Evolutionary conservation across 1,140 invertebrate genomes (phyloP), one percentile per base, ranked within the genome.

Genomic region (Phocides pigmalion): DNA sequence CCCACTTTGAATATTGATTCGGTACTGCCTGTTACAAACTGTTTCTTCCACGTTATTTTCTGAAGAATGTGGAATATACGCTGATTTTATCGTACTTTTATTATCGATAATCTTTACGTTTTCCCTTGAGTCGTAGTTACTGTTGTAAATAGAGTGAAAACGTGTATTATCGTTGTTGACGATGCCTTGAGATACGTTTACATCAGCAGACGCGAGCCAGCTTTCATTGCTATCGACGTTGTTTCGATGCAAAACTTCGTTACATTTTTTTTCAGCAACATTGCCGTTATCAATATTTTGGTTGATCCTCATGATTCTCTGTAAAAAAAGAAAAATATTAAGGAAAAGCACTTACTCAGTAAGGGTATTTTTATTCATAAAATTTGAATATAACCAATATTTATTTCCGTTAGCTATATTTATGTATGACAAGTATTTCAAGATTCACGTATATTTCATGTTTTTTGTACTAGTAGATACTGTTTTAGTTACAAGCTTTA

Each of bases 231-330:
- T 59, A 16, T 62, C 62, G 25, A 62, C 32, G 14, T 51, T 46
- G 28, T 16, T 19, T 2, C 28, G 51, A 20, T 47, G 35, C 4
- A 61, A 35, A 19, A 37, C 44, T 32, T 62, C 58, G 39, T 49
- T 61, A 12, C 28, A 12, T 20, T 49, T 49, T 20, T 14, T 37
- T 16, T 28, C 16, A 17, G 56, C 16, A 32, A 85, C 49, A 66
- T 89, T 89, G 51, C 87, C 87, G 58, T 89, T 89, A 50, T 84
- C 79, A 71, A 17, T 66, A 28, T 37, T 63, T 61, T 75, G 74
- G 51, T 70, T 66, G 66, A 89, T 80, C 76, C 70, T 86, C 87
- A 89, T 89, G 73, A 49, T 87, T 82, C 72, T 61, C 84, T 87
- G 81, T 4, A 81, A 82, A 64, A 51, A 59, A 61, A 44, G 32